Evolutionary conservation across 2,113 vertebrate species (phyloP).

Genomic region (Tretioscincus oriximinensis): DNA sequence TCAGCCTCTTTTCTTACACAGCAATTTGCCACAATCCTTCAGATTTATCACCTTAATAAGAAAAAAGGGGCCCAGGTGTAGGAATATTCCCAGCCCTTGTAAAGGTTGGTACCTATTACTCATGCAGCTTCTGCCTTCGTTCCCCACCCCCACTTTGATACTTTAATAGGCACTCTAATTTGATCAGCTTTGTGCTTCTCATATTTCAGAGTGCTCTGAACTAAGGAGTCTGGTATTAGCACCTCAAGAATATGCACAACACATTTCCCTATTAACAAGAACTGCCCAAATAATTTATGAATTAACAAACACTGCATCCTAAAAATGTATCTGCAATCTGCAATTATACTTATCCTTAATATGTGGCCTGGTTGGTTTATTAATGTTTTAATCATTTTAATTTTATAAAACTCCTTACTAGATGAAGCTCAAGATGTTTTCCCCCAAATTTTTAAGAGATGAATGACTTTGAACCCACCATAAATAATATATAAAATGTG

Average conservation of each 20-base stretch:
- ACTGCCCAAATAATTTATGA: neutral
- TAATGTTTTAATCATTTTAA: neutral
- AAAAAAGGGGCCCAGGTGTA: neutral
- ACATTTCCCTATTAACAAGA: neutral
- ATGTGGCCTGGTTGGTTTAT: too few relatives aligned
- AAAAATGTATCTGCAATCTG: neutral
- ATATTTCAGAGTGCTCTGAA: neutral
- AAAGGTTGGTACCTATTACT: neutral
- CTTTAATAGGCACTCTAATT: neutral
- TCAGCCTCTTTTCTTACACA: conserved; percentile 7
- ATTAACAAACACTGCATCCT: neutral
- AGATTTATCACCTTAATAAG: conserved; percentile 6
- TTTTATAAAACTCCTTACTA: neutral
- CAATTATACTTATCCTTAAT: neutral
- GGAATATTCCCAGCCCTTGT: neutral
- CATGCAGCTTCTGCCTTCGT: neutral
- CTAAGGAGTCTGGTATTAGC: neutral
- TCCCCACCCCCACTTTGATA: neutral
- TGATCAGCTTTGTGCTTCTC: neutral
- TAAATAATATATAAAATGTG: neutral
- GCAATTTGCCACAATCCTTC: neutral
- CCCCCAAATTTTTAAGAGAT: neutral
- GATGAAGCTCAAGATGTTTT: neutral
- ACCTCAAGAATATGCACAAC: neutral
- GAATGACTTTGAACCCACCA: neutral